Conservation (phyloP, 92 coral and sea anemone species). For the Epizoanthus scotinus region DNA sequence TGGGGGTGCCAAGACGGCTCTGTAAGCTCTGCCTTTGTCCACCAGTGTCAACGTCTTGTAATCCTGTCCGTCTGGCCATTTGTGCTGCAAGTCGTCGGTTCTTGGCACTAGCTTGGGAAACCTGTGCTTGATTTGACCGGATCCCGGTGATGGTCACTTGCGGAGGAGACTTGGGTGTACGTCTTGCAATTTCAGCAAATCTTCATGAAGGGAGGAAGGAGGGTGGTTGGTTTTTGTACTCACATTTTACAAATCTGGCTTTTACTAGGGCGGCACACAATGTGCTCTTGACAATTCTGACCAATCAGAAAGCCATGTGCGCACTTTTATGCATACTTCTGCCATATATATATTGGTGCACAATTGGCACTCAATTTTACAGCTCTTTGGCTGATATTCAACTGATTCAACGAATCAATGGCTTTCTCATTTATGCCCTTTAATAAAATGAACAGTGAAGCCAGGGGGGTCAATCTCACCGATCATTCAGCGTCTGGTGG, state of each 20-base stretch:
- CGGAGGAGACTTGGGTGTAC: constrained; percentile 74
- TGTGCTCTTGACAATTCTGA: constrained; percentile 16
- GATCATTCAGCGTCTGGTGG: constrained; percentile 95
- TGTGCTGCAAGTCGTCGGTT: constrained; percentile 97
- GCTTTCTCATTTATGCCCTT: constrained; percentile 38
- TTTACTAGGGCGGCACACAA: constrained; percentile 29
- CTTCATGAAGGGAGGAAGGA: constrained; percentile 77
- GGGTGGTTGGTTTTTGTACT: constrained; percentile 64
- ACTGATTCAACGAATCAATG: constrained; percentile 21
- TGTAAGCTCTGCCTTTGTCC: constrained; percentile 43
- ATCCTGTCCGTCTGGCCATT: constrained; percentile 95
- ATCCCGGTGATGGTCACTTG: constrained; percentile 88
- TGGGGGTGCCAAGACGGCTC: constrained; percentile 76
- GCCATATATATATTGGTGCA: constrained; percentile 30
- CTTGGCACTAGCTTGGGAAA: constrained; percentile 81
- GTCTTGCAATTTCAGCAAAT: constrained; percentile 94
- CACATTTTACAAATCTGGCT: constrained; percentile 45
- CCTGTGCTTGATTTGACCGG: constrained; percentile 75
- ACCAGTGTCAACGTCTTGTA: constrained; percentile 70
- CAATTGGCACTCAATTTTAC: constrained; percentile 17
- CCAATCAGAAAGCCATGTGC: constrained; percentile 31
- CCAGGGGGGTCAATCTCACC: constrained; percentile 66
- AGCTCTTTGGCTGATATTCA: constrained; percentile 40
- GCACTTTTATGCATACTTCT: neutral
- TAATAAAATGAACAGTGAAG: constrained; percentile 17